Base-by-base conservation (phyloP, 1,140 invertebrate genomes). In the Aethina tumida region DNA sequence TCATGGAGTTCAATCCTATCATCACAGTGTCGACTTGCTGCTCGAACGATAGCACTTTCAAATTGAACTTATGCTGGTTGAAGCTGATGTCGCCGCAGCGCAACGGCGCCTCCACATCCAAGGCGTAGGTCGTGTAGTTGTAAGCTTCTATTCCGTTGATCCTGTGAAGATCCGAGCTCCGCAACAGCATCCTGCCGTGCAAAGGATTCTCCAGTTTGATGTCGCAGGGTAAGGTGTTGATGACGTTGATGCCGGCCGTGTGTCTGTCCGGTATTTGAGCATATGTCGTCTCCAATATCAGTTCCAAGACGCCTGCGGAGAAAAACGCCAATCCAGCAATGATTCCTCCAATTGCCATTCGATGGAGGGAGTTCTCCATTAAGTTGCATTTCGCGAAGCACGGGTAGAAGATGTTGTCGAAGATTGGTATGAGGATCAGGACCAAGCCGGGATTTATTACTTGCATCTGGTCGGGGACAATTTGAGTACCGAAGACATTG, bases 381-480 rank as follows among this genome's bases (percentile, higher is more conserved):
- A 63, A 17, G 16, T 56, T 43, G 15, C 45, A 35, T 47, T 53
- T 59, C 7, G 35, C 37, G 29, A 65, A 58, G 15, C 53, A 46
- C 0, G 63, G 65, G 56, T 79, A 80, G 5, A 80, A 49, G 2
- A 68, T 20, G 27, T 60, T 61, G 43, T 83, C 76, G 35, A 62
- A 82, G 4, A 82, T 19, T 4, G 81, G 81, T 41, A 84, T 79
- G 12, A 83, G 53, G 3, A 73, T 18, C 5, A 84, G 47, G 22
- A 82, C 78, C 17, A 83, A 60, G 3, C 78, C 49, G 2, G 79
- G 75, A 59, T 84, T 84, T 5, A 81, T 41, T 4, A 61, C 62
- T 65, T 77, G 74, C 63, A 81, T 71, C 56, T 81, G 79, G 54
- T 82, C 79, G 0, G 78, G 75, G 17, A 76, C 60, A 18, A 80